Evolutionary conservation across 2,888 invertebrate genomes (phyloP), one percentile per base, ranked within the genome.

Genomic region (Tetragnatha montana): DNA sequence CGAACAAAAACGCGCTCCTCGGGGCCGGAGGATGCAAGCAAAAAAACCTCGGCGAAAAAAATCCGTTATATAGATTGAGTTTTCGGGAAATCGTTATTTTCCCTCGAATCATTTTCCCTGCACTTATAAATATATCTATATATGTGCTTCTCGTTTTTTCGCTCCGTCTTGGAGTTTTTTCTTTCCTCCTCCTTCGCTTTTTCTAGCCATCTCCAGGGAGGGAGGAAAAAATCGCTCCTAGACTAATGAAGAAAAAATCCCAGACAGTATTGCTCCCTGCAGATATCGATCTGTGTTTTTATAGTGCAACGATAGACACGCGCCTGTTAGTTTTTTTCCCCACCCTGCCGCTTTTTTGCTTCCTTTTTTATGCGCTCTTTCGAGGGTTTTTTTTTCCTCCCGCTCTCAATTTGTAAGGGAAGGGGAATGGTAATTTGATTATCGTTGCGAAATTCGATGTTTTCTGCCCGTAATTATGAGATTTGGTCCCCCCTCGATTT

Each of bases 281-380:
- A 21, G 75, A 76, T 89, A 89, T 89, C 71, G 89, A 89, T 89
- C 89, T 80, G 35, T 49, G 74, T 80, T 89, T 89, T 89, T 85
- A 70, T 89, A 51, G 60, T 84, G 49, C 74, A 75, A 47, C 83
- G 49, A 75, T 78, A 88, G 73, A 84, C 83, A 83, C 88, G 74
- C 74, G 79, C 69, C 68, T 14, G 60, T 49, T 22, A 10, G 69
- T 69, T 50, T 50, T 60, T 81, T 21, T 75, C 49, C n/a, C 69
- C 73, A 12, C 22, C 60, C 49, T 21, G 22, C 35, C 47, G 12
- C 80, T 80, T 79, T 81, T 75, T 73, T 83, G 78, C 19, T 71
- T 47, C 70, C n/a, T 81, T 69, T 73, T 21, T 49, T 51, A 49
- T 82, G 60, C 12, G 14, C 60, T n/a, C 35, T 35, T 4, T 35